Evolutionary conservation across 2,888 invertebrate genomes (phyloP), one percentile per base, ranked within the genome.

Genomic region (Adela reaumurella): DNA sequence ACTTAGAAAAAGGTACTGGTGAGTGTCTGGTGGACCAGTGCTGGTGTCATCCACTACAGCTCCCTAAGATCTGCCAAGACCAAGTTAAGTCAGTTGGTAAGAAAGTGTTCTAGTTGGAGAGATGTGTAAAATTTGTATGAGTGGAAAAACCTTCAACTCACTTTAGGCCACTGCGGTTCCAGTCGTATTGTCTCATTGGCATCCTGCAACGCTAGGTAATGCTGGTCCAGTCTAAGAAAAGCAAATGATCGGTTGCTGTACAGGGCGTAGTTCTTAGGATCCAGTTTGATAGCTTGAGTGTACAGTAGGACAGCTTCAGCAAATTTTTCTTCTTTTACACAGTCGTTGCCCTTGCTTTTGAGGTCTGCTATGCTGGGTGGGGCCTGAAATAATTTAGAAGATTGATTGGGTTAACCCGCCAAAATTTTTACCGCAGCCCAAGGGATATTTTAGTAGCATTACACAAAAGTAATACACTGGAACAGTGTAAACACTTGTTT

Each of bases 211-310:
- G 92, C 88, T 56, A 87, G 82, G 66, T 86, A 88, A 68, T 86
- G 90, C 63, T 90, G 90, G 58, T 89, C 84, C 56, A 89, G 70
- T 68, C 89, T 89, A 29, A 92, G 70, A 68, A 90, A 92, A 11
- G 90, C 89, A 61, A 86, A 83, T 4, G 92, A 92, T 61, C 92
- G 81, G 66, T 93, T 93, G 62, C 91, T 91, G 67, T 87, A 88
- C 45, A 92, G 65, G 16, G 86, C 78, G 61, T 83, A 85, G 70
- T 90, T 89, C 53, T 79, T 81, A 8, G 86, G 84, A 55, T 89
- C 88, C 57, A 85, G 62, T 68, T 89, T 88, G 56, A 93, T 85
- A 2, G 89, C 92, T 58, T 89, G 84, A 1, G 89, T 88, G 62
- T 93, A 93, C 67, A 89, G 87, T 50, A 91, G 67, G 52, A 90